A percentile compares a stretch with the other conserved stretches of the same genome.
These are phyloP conservation scores for Coregonus ussuriensis DNA, from an alignment of 2,797 vertebrate genomes.

Conservation along the genomic window DNA sequence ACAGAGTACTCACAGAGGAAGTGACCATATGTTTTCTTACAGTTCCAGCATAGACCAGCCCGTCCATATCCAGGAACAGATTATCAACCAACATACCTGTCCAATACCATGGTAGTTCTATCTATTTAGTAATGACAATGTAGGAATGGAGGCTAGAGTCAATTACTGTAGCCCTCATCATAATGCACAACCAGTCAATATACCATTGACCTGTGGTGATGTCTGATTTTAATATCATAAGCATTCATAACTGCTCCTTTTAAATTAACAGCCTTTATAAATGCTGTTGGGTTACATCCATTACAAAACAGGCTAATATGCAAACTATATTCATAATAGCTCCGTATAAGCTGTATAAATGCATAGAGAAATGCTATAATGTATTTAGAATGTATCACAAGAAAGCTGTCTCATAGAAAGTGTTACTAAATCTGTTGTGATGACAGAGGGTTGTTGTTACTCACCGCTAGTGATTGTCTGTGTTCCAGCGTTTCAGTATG, in stretches of 20 bases:
- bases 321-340: too few species aligned
- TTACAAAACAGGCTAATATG: too few species aligned
- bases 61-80: constrained; percentile 10
- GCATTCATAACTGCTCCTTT: too few species aligned
- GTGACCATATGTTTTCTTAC: constrained; percentile 39
- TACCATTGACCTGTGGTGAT: too few species aligned
- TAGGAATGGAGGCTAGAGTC: too few species aligned
- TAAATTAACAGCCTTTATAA: too few species aligned
- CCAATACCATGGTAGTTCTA: neutral
- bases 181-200: too few species aligned
- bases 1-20: constrained; percentile 37
- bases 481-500: constrained; percentile 93
- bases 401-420: neutral
- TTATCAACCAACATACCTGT: neutral
- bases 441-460: neutral
- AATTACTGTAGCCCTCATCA: too few species aligned
- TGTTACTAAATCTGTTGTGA: neutral
- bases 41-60: constrained; percentile 32
- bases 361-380: neutral
- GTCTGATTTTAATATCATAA: too few species aligned
- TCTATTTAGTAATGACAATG: too few species aligned
- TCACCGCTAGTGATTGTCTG: neutral
- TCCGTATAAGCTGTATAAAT: too few species aligned
- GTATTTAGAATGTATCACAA: neutral
- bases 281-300: too few species aligned